Base-by-base conservation (phyloP, 2,113 vertebrate genomes). In the Labrus mixtus region DNA sequence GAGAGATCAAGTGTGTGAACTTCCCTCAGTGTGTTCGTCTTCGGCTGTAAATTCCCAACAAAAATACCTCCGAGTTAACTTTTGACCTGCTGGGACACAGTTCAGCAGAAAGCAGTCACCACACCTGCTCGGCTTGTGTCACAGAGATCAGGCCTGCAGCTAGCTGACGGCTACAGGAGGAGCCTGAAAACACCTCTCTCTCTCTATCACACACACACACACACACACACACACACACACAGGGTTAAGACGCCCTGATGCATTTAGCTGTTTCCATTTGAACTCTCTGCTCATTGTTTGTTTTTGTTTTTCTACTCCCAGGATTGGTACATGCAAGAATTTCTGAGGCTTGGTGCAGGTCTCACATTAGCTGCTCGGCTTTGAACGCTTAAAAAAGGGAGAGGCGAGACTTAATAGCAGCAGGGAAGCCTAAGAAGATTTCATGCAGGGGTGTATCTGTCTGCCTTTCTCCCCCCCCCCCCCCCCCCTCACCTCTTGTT, bases 21-120 rank as follows among this genome's bases (percentile, higher is more conserved):
- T 79, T 81, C 65, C 56, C 55, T 77, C 82, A 25, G 66, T 76
- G 77, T 83, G 78, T 83, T 85, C 45, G 12, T 81, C 80, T 76
- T 68, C 29, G 69, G 89, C 87, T 90, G 91, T 90, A 92, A 93
- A 94, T 93, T 93, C 91, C 74, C 87, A 8, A 85, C 91, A 87
- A 75, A 92, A 93, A 95, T 94, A 93, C 91, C 88, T 90, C 76
- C 69, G 78, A 78, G 90, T 95, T 94, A 90, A 68, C 94, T 91
- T 93, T 86, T 93, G 87, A 94, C 93, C 92, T 78, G 77, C 76
- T 79, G 78, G 87, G 88, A 81, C 87, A 88, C 63, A 69, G 89
- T 89, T 93, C 82, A 92, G 83, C 76, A 51, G 69, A 70, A 73
- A 54, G 23, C 75, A 20, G 68, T 50, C 79, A 54, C 79, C 81